A percentile compares a stretch with the other conserved stretches of the same genome.
Conservation (phyloP, 1,140 invertebrate genomes). For the Drosophila santomea region DNA sequence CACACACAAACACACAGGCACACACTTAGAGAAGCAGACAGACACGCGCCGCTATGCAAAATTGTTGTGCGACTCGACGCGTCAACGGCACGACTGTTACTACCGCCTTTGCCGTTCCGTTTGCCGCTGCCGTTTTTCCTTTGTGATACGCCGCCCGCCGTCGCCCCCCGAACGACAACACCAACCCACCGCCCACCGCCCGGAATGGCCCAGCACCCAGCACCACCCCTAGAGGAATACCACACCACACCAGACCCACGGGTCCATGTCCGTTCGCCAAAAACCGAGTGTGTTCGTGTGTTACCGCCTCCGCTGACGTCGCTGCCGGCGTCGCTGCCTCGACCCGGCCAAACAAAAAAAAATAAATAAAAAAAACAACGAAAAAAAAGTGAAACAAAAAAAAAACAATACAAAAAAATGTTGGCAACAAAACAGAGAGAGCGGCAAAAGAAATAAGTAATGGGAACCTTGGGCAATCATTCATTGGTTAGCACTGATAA, state of each 20-base stretch:
- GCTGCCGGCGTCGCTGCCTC: conserved; percentile 29
- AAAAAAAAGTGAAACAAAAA: neutral
- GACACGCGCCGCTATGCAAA: conserved; percentile 61
- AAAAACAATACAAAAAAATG: conserved; percentile 2
- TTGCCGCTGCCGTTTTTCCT: conserved; percentile 35
- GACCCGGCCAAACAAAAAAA: conserved; percentile 32
- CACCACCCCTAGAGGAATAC: conserved; percentile 2
- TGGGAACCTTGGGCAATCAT: conserved; percentile 44
- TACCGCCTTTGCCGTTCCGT: conserved; percentile 60
- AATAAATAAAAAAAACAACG: neutral
- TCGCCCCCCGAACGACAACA: neutral
- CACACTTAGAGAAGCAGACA: conserved; percentile 10
- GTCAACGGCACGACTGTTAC: conserved; percentile 78
- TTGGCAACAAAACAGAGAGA: conserved; percentile 10
- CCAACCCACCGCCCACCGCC: no score
- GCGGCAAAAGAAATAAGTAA: conserved; percentile 39
- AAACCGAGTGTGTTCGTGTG: conserved; percentile 14
- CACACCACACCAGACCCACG: conserved; percentile 14
- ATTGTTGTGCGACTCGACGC: conserved; percentile 75
- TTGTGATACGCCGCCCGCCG: neutral
- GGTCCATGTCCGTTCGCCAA: conserved; percentile 36
- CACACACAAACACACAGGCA: neutral
- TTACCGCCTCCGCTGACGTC: conserved; percentile 6
- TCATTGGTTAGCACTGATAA: conserved; percentile 52
- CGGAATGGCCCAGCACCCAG: neutral